Base-by-base conservation (phyloP, 2,888 invertebrate species). In the Pandemis cinnamomeana region DNA sequence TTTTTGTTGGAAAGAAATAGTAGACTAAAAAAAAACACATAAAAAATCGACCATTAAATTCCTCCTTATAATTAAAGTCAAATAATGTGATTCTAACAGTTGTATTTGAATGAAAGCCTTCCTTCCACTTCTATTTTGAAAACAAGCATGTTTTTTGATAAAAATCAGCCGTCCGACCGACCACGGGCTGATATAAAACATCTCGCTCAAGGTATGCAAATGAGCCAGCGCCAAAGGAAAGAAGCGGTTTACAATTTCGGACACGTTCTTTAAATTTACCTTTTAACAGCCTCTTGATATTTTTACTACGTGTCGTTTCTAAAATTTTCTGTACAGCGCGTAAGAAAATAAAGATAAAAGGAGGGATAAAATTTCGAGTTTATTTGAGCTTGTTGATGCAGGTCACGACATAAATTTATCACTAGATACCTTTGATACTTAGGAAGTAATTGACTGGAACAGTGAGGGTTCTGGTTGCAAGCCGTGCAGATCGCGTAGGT, bases 181-280 rank as follows among this genome's bases (percentile, higher is more conserved):
- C n/a, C 48, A 46, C 41, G 69, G 46, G 20, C 15, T 67, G 46
- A 55, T 68, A 68, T 69, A 69, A 69, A 74, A 67, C 61, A 55
- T 67, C 70, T 74, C 67, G 60, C 58, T 42, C 55, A 71, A 82
- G 84, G 82, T 86, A 89, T 89, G 89, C 83, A 87, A 89, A 89
- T 87, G 84, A 82, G 79, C 80, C 79, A 78, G 78, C 80, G 76
- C 76, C 80, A 78, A 83, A 84, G 85, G 83, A 85, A 87, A 84
- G 73, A 75, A 63, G 75, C 77, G 78, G 81, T 81, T 89, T 89
- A 86, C 88, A 87, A 91, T 90, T 91, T 90, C 79, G 83, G 84
- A 87, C 91, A 91, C 90, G 91, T 90, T 86, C 83, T 87, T 86
- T 85, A 90, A 91, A 90, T 91, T 90, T 87, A 88, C 88, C 88